phyloP scores from a whole-genome alignment of 1,140 invertebrate genomes.

The Tetramorium parvispinum region DNA sequence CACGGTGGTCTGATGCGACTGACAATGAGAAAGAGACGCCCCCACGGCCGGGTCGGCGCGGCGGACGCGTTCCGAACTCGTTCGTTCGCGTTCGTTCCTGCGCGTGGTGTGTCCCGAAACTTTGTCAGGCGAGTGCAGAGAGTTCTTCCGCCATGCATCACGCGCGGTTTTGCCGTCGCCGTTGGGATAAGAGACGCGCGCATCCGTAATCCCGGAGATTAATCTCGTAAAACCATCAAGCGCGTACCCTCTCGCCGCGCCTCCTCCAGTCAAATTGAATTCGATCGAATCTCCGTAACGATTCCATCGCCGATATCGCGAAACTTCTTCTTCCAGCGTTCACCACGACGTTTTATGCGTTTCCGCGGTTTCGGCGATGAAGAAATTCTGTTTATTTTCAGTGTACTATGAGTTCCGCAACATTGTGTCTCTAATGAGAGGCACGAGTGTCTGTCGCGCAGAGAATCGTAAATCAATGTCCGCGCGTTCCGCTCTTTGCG shows the following conservation, averaged over 20 bases:
- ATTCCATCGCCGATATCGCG: background rate
- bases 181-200: slow-evolving; percentile 11
- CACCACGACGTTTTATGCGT: background rate
- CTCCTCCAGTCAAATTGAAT: slow-evolving; percentile 6
- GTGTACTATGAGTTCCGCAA: background rate
- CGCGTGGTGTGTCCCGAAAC: slow-evolving; percentile 62
- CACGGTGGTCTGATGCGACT: slow-evolving; percentile 82
- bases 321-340: background rate
- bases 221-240: slow-evolving; percentile 49
- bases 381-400: background rate
- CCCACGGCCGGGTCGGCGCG: slow-evolving; percentile 69
- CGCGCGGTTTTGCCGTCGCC: slow-evolving; percentile 30
- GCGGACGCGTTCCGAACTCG: slow-evolving; percentile 74
- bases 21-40: slow-evolving; percentile 76
- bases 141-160: slow-evolving; percentile 66
- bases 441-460: background rate
- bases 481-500: background rate
- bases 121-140: slow-evolving; percentile 66
- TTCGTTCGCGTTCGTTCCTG: slow-evolving; percentile 65
- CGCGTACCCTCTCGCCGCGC: background rate
- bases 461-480: slow-evolving; percentile 23
- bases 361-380: background rate
- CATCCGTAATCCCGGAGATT: slow-evolving; percentile 27
- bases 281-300: background rate
- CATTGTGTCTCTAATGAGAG: background rate